Base-by-base conservation (phyloP, 2,797 vertebrate genomes). In the Lagocephalus sceleratus region DNA sequence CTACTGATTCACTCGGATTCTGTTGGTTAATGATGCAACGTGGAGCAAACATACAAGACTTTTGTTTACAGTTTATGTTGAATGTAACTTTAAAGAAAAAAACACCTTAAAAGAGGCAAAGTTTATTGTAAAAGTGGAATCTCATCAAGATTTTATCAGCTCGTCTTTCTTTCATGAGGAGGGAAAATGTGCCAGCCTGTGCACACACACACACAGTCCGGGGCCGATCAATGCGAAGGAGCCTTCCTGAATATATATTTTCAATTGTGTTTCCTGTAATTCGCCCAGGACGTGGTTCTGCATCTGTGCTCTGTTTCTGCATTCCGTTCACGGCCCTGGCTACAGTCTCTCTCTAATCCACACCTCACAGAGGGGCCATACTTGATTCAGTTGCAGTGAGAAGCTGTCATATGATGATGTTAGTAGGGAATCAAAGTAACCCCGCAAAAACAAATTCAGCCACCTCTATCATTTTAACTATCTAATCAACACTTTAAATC, bases 231-330 rank as follows among this genome's bases (percentile, higher is more conserved):
- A 88, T 85, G 60, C 29, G 32, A 55, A 71, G 10, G 0, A 44
- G 66, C 65, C 32, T 45, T 57, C 62, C 57, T 42, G 76, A 84
- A 83, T 73, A 71, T 48, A 79, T 76, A 73, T 76, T 51, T 63
- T 68, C 73, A 62, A 65, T 60, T 51, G 55, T 78, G 73, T 86
- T 82, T 72, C 76, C 73, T 57, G 29, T 46, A 63, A 61, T 54
- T 81, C 60, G 25, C 47, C 15, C 46, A 25, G 48, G 47, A 70
- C 46, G 12, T 63, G 66, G 43, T 47, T 63, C 49, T 63, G 74
- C 61, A 66, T 62, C 47, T 5, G 55, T 14, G 20, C 57, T 40
- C 17, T 1, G 0, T 57, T 45, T 62, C 14, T 44, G 23, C 50
- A 50, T 51, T 35, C 5, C 25, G 32, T 35, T 20, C 29, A 38